Base-by-base conservation (phyloP, 2,888 invertebrate species). In the Pheosia gnoma region DNA sequence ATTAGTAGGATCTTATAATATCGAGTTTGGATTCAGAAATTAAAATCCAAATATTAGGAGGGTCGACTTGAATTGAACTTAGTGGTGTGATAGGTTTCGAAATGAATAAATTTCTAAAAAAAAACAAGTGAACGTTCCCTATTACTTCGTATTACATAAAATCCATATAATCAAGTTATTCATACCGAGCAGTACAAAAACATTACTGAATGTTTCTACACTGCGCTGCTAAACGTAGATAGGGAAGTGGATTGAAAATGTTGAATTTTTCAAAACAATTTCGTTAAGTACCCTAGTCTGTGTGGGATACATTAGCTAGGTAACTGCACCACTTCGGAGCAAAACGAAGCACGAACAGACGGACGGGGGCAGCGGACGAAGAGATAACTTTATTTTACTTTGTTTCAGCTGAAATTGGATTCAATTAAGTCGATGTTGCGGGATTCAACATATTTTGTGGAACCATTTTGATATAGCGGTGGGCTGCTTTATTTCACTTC, bases 191-290 rank as follows among this genome's bases (percentile, higher is more conserved):
- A 49, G 49, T 49, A 3, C 4, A 13, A 49, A 11, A n/a, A 49
- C n/a, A 4, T 13, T n/a, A 52, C 0, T 36, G 52, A 25, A 52
- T n/a, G 5, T 9, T 8, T 7, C 52, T 13, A 52, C 52, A 52
- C 52, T 36, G 36, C 13, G 13, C 43, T 0, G 43, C 9, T 11
- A 11, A 47, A 47, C 45, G 11, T 8, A 8, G 53, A 37, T 53
- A 53, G 36, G 37, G 11, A 53, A 53, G 53, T 53, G 37, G 53
- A 53, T 53, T 53, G 10, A 53, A 53, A 53, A 10, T 10, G 36
- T 37, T 37, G 37, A 53, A 37, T 53, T 53, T 53, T 53, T 37
- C 36, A 53, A 53, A 53, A 53, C 53, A 53, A 53, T 53, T 53
- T 37, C 37, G 53, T 53, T 53, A 53, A 53, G 53, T 53, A 53